Conservation (phyloP, 2,888 invertebrate species). For the Tenthredo amoena region DNA sequence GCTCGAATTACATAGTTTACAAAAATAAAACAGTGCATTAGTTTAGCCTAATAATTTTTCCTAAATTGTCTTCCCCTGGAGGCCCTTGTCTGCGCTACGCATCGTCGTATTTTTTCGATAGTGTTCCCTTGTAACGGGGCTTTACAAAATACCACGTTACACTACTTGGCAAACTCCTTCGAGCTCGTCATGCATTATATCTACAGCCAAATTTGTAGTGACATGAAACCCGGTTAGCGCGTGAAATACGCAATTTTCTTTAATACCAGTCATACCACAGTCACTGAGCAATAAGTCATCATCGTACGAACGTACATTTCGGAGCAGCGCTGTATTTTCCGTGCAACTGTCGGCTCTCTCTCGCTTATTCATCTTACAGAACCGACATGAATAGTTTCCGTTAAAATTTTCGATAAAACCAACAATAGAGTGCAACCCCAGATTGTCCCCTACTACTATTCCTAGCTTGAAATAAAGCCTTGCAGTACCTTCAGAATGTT, state of each 20-base stretch:
- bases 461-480: slow-evolving; percentile 58
- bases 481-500: slow-evolving; percentile 36
- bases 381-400: slow-evolving; percentile 31
- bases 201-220: slow-evolving; percentile 36
- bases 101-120: no score
- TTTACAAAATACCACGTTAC: no score
- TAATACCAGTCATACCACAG: slow-evolving; percentile 32
- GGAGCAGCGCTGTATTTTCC: background rate
- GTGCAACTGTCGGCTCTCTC: background rate
- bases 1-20: no score
- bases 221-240: slow-evolving; percentile 33
- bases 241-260: slow-evolving; percentile 38
- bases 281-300: slow-evolving; percentile 19
- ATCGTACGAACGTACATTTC: background rate
- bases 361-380: background rate
- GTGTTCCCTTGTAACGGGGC: no score
- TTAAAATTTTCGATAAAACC: slow-evolving; percentile 60
- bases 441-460: slow-evolving; percentile 59
- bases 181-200: slow-evolving; percentile 44
- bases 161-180: slow-evolving; percentile 24
- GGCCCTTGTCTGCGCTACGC: no score
- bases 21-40: no score
- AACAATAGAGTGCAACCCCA: slow-evolving; percentile 58
- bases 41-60: no score
- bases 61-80: no score